phyloP scores from a whole-genome alignment of 2,797 vertebrate genomes.

The Acrocephalus scirpaceus region DNA sequence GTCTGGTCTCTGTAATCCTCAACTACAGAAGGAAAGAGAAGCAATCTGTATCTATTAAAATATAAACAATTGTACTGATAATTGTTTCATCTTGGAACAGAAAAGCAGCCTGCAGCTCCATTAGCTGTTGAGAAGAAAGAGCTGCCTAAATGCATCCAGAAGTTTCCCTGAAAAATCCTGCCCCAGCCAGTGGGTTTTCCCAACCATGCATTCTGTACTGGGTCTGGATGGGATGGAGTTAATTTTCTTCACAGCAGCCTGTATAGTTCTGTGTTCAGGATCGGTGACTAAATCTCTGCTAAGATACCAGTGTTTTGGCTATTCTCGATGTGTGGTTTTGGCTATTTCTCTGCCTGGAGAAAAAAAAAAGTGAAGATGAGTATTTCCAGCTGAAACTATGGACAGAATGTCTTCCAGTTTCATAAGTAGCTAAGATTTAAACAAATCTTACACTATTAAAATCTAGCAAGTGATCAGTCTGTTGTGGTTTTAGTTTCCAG shows the following conservation, averaged over 20 bases:
- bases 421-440: neutral
- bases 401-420: neutral
- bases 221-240: neutral
- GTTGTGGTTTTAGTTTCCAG: neutral
- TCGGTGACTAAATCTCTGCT: neutral
- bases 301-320: neutral
- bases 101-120: neutral
- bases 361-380: neutral
- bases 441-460: slow-evolving; percentile 18
- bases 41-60: neutral
- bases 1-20: neutral
- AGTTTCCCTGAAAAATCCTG: neutral
- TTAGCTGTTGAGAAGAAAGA: neutral
- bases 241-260: neutral
- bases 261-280: neutral
- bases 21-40: neutral
- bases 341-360: neutral
- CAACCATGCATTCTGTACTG: neutral
- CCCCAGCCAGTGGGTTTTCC: neutral
- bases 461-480: neutral
- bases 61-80: neutral
- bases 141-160: neutral
- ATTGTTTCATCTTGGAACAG: neutral
- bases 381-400: neutral
- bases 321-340: neutral